Evolutionary conservation across 2,797 vertebrate species (phyloP).

Genomic region (Adrianichthys oophorus): DNA sequence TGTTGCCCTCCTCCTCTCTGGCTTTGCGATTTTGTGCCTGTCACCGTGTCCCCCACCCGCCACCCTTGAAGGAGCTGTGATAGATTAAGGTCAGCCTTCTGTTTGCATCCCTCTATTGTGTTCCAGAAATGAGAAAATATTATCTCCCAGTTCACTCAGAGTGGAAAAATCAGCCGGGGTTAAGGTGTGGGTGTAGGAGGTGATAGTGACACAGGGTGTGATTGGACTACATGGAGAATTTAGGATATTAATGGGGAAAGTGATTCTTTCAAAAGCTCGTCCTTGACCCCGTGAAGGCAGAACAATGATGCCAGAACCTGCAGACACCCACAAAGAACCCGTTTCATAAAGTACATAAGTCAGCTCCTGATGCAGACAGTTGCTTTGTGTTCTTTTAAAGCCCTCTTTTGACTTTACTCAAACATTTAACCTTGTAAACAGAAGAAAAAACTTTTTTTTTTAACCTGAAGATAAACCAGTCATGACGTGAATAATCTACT

Average conservation of each 20-base stretch:
- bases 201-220: constrained; percentile 64
- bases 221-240: constrained; percentile 36
- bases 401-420: background rate
- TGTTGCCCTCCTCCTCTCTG: constrained; percentile 77
- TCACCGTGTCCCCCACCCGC: constrained; percentile 75
- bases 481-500: too few species aligned
- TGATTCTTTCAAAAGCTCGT: constrained; percentile 72
- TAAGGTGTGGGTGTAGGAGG: constrained; percentile 29
- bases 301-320: constrained; percentile 47
- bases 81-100: constrained; percentile 91
- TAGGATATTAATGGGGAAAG: constrained; percentile 63
- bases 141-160: constrained; percentile 76
- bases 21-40: constrained; percentile 85
- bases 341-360: constrained; percentile 41
- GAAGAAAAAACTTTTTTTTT: background rate
- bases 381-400: constrained; percentile 10
- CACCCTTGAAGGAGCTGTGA: constrained; percentile 81
- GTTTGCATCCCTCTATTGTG: constrained; percentile 82
- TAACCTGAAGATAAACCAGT: too few species aligned
- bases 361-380: constrained; percentile 12
- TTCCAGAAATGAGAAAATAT: constrained; percentile 86
- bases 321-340: constrained; percentile 37
- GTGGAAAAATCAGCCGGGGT: constrained; percentile 32
- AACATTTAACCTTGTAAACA: background rate
- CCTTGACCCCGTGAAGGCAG: constrained; percentile 64